These are phyloP conservation scores for Phylloscopus whistleri DNA, from an alignment of 2,113 vertebrate species.

Conservation along the genomic window DNA sequence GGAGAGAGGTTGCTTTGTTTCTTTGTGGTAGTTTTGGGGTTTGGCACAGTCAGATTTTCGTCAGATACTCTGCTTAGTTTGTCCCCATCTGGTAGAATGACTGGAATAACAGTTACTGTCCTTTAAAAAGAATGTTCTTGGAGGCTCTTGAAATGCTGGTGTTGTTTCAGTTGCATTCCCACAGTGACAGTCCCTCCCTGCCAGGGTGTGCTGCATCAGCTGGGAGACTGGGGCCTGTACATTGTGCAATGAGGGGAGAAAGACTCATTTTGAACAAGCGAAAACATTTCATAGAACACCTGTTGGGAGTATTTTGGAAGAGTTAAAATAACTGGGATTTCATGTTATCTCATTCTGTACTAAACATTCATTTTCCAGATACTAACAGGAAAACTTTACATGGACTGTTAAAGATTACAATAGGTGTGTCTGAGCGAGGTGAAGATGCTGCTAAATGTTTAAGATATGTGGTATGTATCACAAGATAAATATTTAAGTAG, in stretches of 20 bases:
- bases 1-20: background rate
- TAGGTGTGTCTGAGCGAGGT: constrained; percentile 32
- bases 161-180: background rate
- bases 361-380: background rate
- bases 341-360: background rate
- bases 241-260: background rate
- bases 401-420: constrained; percentile 8
- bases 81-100: background rate
- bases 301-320: background rate
- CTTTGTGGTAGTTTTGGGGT: background rate
- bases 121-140: background rate
- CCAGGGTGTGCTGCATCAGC: background rate
- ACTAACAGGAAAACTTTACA: background rate
- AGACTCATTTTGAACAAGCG: background rate
- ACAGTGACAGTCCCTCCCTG: accelerated
- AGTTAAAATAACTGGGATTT: background rate
- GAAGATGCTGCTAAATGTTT: constrained; percentile 58
- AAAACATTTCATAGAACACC: background rate
- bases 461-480: constrained; percentile 54
- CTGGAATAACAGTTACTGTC: background rate
- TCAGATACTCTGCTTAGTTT: background rate
- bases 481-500: constrained; percentile 61
- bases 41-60: background rate
- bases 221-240: background rate
- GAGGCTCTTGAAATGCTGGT: background rate